Conservation (phyloP, 2,888 invertebrate genomes). For the Smittia aterrima region DNA sequence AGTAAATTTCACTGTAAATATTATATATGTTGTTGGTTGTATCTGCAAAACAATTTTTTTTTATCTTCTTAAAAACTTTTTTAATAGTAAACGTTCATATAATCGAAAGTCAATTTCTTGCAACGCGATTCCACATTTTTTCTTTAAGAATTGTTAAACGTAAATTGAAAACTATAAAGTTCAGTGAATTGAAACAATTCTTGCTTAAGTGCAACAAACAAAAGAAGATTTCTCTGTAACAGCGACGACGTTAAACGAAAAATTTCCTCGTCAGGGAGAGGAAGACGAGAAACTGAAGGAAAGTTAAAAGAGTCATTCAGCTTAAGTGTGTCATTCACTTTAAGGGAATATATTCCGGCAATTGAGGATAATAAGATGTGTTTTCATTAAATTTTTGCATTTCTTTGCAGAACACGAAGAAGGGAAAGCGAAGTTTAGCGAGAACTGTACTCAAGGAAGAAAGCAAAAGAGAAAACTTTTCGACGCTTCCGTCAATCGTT, state of each 20-base stretch:
- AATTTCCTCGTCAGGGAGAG: not conserved
- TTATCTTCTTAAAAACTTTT: too few relatives aligned
- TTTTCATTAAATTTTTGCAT: slow-evolving; percentile 18
- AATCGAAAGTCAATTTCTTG: too few relatives aligned
- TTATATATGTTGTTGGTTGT: too few relatives aligned
- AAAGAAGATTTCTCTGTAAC: not conserved
- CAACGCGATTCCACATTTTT: too few relatives aligned
- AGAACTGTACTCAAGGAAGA: not conserved
- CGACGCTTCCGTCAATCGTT: slow-evolving; percentile 20
- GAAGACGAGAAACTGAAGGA: not conserved
- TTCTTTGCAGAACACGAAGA: not conserved
- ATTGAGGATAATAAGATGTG: slow-evolving; percentile 26
- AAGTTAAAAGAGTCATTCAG: slow-evolving; percentile 17
- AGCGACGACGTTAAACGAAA: slow-evolving; percentile 4
- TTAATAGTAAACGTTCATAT: too few relatives aligned
- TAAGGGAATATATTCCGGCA: slow-evolving; percentile 1
- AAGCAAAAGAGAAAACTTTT: not conserved
- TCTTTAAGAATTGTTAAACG: not conserved
- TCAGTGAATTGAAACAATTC: slow-evolving; percentile 17
- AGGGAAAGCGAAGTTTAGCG: not conserved
- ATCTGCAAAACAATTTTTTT: too few relatives aligned
- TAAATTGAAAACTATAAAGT: slow-evolving; percentile 22
- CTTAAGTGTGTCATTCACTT: slow-evolving; percentile 29
- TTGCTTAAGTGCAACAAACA: slow-evolving; percentile 8
- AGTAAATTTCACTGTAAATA: too few relatives aligned